Conservation (phyloP, 2,888 invertebrate genomes). For the Acanthosepion esculentum region DNA sequence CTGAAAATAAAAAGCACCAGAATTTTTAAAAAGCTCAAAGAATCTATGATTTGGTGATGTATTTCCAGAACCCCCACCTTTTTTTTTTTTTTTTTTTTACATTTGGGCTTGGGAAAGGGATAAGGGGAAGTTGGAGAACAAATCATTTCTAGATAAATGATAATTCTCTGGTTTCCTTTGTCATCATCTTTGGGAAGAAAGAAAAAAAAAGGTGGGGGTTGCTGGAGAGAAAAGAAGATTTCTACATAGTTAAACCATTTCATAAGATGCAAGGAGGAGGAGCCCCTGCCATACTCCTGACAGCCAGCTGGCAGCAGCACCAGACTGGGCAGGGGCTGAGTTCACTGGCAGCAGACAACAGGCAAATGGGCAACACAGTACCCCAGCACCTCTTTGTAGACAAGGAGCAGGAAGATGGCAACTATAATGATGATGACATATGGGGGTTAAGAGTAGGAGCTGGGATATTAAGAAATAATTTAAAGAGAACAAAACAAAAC, state of each 20-base stretch:
- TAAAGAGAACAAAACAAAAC: conserved; percentile 15
- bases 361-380: conserved; percentile 18
- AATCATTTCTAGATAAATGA: not conserved
- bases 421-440: not conserved
- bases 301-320: conserved; percentile 11
- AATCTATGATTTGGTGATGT: not conserved
- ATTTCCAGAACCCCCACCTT: not conserved
- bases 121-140: not conserved
- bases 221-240: not conserved
- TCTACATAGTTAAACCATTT: not conserved
- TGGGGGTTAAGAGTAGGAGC: not conserved
- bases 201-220: not conserved
- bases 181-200: not conserved
- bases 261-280: not conserved
- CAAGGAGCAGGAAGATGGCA: not conserved
- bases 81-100: not conserved
- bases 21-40: conserved; percentile 13
- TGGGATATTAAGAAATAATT: not conserved
- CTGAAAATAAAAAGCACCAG: conserved; percentile 33
- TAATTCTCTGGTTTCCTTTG: not conserved
- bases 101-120: not conserved
- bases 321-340: not conserved
- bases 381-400: not conserved
- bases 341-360: not conserved
- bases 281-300: conserved; percentile 17